A percentile compares a stretch with the other conserved stretches of the same genome.
Evolutionary conservation across 2,113 vertebrate genomes (phyloP).

Genomic region (Thymallus thymallus): DNA sequence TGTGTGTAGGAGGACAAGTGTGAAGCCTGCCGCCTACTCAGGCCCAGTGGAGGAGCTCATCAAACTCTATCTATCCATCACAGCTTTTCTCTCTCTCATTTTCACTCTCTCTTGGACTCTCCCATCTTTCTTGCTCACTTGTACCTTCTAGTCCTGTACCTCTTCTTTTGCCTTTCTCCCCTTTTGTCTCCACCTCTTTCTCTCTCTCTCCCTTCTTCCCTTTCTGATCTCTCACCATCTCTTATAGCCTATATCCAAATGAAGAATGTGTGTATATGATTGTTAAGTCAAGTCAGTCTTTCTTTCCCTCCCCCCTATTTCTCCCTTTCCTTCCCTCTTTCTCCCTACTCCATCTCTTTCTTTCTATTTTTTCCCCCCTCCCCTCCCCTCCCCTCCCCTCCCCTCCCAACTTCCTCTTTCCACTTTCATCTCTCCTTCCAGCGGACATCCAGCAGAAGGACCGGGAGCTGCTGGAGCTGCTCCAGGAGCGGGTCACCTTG

Average conservation of each 20-base stretch:
- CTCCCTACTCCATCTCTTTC: not conserved
- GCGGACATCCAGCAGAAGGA: constrained; percentile 87
- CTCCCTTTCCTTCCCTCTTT: not conserved
- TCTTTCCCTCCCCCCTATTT: not conserved
- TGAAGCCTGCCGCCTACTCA: constrained; percentile 14
- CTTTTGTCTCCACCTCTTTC: not conserved
- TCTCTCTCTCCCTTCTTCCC: not conserved
- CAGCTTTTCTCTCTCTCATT: not conserved
- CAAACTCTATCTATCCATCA: not conserved
- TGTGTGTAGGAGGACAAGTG: constrained; percentile 16
- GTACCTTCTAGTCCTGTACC: not conserved
- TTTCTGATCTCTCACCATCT: not conserved
- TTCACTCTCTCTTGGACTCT: not conserved
- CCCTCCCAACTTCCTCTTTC: too few relatives aligned
- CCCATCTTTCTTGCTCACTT: constrained; percentile 5
- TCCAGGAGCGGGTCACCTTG: constrained; percentile 84
- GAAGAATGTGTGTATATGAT: too few relatives aligned
- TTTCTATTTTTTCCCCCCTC: fast-evolving
- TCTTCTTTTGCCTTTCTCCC: not conserved
- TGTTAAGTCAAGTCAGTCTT: not conserved
- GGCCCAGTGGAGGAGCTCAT: not conserved
- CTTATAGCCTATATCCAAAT: too few relatives aligned
- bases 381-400: not conserved
- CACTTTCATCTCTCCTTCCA: constrained; percentile 41
- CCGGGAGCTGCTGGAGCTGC: constrained; percentile 79